Base-by-base conservation (phyloP, 2,797 vertebrate species). In the Acrossocheilus wenchowensis region DNA sequence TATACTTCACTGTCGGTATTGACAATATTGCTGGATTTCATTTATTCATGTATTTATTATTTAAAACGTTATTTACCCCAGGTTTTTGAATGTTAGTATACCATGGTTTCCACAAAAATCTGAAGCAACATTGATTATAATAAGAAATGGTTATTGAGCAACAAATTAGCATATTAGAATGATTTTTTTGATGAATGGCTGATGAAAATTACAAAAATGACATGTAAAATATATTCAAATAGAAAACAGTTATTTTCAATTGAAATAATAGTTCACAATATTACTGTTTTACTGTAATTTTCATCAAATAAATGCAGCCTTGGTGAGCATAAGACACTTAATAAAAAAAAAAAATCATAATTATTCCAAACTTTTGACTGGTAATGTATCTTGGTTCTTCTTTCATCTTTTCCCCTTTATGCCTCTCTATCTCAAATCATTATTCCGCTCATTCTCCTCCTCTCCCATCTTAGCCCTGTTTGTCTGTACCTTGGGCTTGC, bases 91-190 rank as follows among this genome's bases (percentile, higher is more conserved):
- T 41, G 3, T 10, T 6, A 69, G 2, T 23, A 12, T 57, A 57
- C 9, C 2, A 60, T 5, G 19, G 19, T 43, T 71, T 71, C 39
- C 68, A 43, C 19, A 71, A 64, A 64, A 62, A 62, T 14, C 6
- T 30, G 14, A 66, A 66, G 62, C 6, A 66, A 11, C 30, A 60
- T 26, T 43, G 6, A 6, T 21, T 54, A 54, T 54, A 78, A 57
- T 52, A 54, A 85, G n/a, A 78, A 78, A 79, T 30, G 62, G 23
- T 66, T 73, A 39, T 45, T 72, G 60, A 64, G 60, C 60, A 64
- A 11, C 12, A 68, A 36, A 34, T 68, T 3, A 68, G 15, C 64
- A 17, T 34, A 17, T 66, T 17, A 66, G 3, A 34, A 66, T 34
- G 14, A 10, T 68, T 68, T 36, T 23, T 19, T 57, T 9, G 21